Evolutionary conservation across 2,797 vertebrate species (phyloP), one percentile per base, ranked within the genome.

Genomic region (Tapirus indicus): DNA sequence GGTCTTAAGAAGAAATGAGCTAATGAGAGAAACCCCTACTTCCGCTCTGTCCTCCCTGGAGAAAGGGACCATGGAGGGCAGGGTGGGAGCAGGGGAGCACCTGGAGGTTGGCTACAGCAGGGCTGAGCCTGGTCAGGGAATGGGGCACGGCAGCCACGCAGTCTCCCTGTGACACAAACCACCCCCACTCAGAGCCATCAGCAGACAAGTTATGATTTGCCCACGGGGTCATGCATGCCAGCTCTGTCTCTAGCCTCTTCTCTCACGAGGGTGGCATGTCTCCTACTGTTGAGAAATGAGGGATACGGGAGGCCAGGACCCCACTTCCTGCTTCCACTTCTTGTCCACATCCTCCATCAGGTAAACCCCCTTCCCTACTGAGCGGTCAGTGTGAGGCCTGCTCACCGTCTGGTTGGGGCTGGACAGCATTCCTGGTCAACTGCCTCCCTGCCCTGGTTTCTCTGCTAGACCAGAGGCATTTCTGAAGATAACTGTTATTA

Each of bases 1-100:
- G n/a, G 32, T 79, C 88, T 91, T 72, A 66, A 58, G 72, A 88
- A 79, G 56, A 90, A 80, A 94, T 71, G 62, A 95, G 14, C n/a
- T 29, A 64, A 7, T 72, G 52, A 41, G 10, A 90, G 23, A 52
- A 35, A 75, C 2, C 12, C 35, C 32, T 29, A 66, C 47, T 58
- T 94, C 38, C 41, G 78, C 52, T 32, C 52, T 47, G 47, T 44
- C 25, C 25, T 32, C 38, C 58, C 17, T 71, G 25, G 16, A 79
- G 60, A 75, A 23, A 69, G 27, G 27, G 21, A 10, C 79, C 0
- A 0, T 44, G 62, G 47, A 64, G 52, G 72, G 35, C 58, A 66
- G n/a, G n/a, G 13, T 44, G 1, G 49, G 47, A 13, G 13, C 7
- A 1, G 27, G 25, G 58, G 2, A 32, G 25, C 32, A 21, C 38